These are phyloP conservation scores for Myotis planiceps DNA, from an alignment of 2,797 vertebrate species.

Conservation along the genomic window DNA sequence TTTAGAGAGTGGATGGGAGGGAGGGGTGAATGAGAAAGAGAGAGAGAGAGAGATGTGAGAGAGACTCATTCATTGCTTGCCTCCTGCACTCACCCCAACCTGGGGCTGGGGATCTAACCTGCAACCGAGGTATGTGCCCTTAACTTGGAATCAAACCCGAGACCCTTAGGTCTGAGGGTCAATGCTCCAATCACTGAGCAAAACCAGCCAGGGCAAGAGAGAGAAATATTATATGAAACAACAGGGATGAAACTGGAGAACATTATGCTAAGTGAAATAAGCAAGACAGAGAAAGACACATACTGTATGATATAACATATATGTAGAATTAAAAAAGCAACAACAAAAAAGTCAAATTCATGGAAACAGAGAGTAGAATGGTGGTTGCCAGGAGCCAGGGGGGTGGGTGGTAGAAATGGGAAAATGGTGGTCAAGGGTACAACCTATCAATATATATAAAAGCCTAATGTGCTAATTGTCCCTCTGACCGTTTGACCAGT, in stretches of 20 bases:
- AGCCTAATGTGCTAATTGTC: too few species aligned
- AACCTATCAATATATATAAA: neutral
- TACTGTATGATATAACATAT: neutral
- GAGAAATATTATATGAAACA: neutral
- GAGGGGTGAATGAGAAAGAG: too few species aligned
- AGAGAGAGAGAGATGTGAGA: too few species aligned
- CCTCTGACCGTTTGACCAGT: too few species aligned
- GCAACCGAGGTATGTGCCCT: too few species aligned
- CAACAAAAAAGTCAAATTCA: neutral
- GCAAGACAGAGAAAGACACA: neutral
- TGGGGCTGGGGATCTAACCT: too few species aligned
- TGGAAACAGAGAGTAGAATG: neutral
- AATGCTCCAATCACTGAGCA: too few species aligned
- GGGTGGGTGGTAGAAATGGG: accelerated
- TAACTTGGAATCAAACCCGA: too few species aligned
- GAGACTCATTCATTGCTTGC: too few species aligned
- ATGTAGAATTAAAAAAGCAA: neutral
- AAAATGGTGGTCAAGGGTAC: neutral
- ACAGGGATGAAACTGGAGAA: neutral
- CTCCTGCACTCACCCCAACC: too few species aligned
- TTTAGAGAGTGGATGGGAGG: too few species aligned
- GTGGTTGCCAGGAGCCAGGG: neutral
- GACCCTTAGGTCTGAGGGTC: too few species aligned
- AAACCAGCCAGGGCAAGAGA: neutral
- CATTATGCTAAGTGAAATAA: neutral